phyloP scores from a whole-genome alignment of 2,797 vertebrate genomes.

The Lycodopsis pacificus region DNA sequence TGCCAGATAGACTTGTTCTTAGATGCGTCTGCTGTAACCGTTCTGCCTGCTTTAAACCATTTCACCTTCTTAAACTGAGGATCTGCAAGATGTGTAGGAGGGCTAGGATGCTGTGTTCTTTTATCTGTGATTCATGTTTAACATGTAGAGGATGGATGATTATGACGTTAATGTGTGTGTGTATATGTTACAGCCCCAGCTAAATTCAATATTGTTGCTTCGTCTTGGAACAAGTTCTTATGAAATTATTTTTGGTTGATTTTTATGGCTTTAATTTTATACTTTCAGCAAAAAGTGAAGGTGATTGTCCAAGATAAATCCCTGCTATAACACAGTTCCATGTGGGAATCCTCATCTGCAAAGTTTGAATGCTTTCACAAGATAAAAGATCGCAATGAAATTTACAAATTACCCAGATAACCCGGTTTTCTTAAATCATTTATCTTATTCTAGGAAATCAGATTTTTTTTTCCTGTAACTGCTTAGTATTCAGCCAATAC shows the following conservation, averaged over 20 bases:
- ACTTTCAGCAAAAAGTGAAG: neutral
- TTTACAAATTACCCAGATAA: neutral
- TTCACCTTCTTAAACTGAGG: neutral
- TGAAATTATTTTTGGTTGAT: neutral
- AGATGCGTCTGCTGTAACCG: neutral
- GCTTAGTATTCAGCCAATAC: slow-evolving; percentile 25
- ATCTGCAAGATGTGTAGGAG: neutral
- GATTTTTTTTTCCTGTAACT: neutral
- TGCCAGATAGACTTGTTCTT: neutral
- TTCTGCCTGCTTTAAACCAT: neutral
- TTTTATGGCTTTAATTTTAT: neutral
- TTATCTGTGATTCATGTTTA: neutral
- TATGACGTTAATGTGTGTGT: neutral
- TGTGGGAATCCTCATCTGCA: neutral
- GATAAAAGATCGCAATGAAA: neutral
- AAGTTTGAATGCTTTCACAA: neutral
- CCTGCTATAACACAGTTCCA: neutral
- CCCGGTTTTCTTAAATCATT: neutral
- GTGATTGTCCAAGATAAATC: neutral
- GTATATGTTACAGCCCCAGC: neutral
- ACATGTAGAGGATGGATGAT: neutral
- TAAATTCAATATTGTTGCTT: neutral
- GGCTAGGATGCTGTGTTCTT: neutral
- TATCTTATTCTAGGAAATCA: neutral
- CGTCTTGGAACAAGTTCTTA: neutral